Evolutionary conservation across 2,113 vertebrate genomes (phyloP).

Genomic region (Tretioscincus oriximinensis): DNA sequence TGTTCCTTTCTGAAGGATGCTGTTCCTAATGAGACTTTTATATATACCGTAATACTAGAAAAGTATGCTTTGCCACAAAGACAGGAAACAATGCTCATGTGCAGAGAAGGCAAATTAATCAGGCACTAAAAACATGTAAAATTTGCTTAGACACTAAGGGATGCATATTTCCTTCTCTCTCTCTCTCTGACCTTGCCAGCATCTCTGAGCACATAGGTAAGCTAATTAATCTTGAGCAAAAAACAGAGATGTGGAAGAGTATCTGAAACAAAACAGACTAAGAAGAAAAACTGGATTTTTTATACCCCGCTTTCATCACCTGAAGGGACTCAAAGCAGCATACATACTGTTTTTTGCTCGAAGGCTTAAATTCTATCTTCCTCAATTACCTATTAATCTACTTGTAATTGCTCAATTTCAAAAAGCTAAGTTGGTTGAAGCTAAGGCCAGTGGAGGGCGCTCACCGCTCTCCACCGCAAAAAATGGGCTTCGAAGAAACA

Average conservation of each 20-base stretch:
- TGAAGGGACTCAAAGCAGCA: no score
- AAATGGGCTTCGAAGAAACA: no score
- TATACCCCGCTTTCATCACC: no score
- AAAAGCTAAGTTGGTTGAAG: no score
- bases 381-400: no score
- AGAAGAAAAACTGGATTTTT: no score
- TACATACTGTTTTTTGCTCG: no score
- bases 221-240: not conserved
- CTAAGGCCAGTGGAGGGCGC: no score
- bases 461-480: no score
- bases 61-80: slow-evolving; percentile 12
- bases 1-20: not conserved
- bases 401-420: no score
- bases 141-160: not conserved
- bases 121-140: not conserved
- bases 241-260: not conserved
- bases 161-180: not conserved
- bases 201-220: not conserved
- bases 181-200: not conserved
- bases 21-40: not conserved
- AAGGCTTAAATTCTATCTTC: no score
- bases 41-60: not conserved
- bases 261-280: not conserved
- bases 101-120: not conserved
- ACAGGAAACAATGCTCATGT: not conserved